Evolutionary conservation across 1,140 invertebrate species (phyloP).

Genomic region (Battus philenor): DNA sequence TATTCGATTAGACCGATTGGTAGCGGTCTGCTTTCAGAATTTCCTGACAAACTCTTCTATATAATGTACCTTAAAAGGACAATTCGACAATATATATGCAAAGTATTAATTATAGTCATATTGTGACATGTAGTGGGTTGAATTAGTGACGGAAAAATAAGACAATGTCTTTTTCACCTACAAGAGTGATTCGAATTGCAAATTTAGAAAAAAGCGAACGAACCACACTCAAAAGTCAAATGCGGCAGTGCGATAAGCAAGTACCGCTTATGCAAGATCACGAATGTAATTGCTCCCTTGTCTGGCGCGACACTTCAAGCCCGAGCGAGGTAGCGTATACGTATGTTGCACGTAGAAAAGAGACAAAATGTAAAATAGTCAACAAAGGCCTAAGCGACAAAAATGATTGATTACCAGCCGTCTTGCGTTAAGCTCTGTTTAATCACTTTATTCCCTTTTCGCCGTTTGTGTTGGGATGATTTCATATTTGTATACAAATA

Average conservation of each 20-base stretch:
- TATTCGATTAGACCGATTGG: no score
- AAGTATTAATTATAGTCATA: conserved; percentile 7
- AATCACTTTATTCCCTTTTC: conserved; percentile 78
- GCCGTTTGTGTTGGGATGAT: conserved; percentile 73
- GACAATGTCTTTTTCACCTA: conserved; percentile 40
- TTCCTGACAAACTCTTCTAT: no score
- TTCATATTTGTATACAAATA: conserved; percentile 73
- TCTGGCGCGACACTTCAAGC: conserved; percentile 67
- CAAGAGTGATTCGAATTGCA: conserved; percentile 64
- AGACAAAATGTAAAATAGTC: conserved; percentile 45
- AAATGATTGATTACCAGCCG: conserved; percentile 76
- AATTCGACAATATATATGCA: no score
- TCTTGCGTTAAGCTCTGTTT: conserved; percentile 77
- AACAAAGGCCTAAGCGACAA: conserved; percentile 70
- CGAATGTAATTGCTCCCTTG: conserved; percentile 77
- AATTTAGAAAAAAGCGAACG: conserved; percentile 66
- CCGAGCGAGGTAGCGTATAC: conserved; percentile 36
- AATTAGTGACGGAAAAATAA: conserved; percentile 26
- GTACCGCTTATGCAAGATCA: conserved; percentile 76
- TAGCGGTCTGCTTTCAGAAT: no score
- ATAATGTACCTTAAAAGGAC: no score
- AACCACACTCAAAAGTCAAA: conserved; percentile 68
- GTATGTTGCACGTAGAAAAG: conserved; percentile 33
- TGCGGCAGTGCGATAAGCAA: conserved; percentile 70
- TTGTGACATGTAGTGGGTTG: conserved; percentile 4